Percentiles rank a stretch among this genome's conserved stretches.
These are phyloP conservation scores for Brachionus sp. DNA, from an alignment of 1,140 invertebrate genomes.

Conservation along the genomic window DNA sequence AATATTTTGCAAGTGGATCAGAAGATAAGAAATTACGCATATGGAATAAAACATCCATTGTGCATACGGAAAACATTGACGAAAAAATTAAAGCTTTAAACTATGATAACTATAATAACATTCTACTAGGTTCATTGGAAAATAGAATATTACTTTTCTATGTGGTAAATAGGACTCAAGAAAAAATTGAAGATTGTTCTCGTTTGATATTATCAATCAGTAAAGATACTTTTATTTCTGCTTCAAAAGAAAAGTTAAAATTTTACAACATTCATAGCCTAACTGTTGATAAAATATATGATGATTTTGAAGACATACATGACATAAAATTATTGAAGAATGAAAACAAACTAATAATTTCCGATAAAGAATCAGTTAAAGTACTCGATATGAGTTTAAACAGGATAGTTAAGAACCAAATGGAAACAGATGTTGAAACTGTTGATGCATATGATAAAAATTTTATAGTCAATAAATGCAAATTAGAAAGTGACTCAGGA, in stretches of 20 bases:
- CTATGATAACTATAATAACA: neutral
- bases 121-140: neutral
- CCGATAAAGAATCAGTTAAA: neutral
- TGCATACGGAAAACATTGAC: neutral
- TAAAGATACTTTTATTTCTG: neutral
- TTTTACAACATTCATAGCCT: neutral
- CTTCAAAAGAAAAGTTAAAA: neutral
- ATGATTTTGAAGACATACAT: neutral
- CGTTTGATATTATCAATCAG: neutral
- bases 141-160: neutral
- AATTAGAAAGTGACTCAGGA: neutral
- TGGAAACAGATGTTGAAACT: neutral
- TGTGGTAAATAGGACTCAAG: neutral
- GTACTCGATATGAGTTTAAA: neutral
- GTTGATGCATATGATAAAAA: neutral
- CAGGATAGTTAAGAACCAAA: neutral
- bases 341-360: neutral
- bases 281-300: neutral
- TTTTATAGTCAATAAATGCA: neutral
- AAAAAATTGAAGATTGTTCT: neutral
- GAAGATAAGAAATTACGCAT: neutral
- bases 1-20: neutral
- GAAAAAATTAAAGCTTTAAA: neutral
- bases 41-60: neutral
- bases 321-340: neutral